Conservation (phyloP, 2,797 vertebrate genomes). For the Orientallactaga sibirica region DNA sequence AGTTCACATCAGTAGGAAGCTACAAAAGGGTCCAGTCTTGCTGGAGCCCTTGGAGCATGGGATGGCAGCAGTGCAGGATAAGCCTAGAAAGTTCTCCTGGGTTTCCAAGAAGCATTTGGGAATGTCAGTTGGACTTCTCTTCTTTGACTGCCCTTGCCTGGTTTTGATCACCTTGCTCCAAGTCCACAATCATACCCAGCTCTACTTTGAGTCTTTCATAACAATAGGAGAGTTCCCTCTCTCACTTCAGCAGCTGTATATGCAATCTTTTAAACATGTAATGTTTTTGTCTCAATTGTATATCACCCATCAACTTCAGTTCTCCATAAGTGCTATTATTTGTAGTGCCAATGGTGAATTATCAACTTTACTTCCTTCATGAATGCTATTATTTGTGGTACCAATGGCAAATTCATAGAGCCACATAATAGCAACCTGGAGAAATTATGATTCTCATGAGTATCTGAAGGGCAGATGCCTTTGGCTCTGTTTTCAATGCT, state of each 20-base stretch:
- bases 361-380: neutral
- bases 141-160: constrained; percentile 4
- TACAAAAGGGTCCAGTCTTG: neutral
- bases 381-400: neutral
- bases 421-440: neutral
- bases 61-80: neutral
- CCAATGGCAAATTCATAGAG: neutral
- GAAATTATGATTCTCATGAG: neutral
- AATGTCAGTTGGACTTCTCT: neutral
- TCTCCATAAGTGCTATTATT: neutral
- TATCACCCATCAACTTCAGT: neutral
- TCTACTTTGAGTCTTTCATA: neutral
- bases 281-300: neutral
- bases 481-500: neutral
- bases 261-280: neutral
- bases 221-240: neutral
- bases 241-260: neutral
- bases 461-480: constrained; percentile 2
- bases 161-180: neutral
- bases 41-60: neutral
- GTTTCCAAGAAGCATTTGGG: constrained; percentile 16
- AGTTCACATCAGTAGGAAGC: neutral
- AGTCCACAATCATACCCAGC: neutral
- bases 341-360: neutral
- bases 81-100: constrained; percentile 43